Evolutionary conservation across 2,113 vertebrate genomes (phyloP).

Genomic region (Scopus umbretta): DNA sequence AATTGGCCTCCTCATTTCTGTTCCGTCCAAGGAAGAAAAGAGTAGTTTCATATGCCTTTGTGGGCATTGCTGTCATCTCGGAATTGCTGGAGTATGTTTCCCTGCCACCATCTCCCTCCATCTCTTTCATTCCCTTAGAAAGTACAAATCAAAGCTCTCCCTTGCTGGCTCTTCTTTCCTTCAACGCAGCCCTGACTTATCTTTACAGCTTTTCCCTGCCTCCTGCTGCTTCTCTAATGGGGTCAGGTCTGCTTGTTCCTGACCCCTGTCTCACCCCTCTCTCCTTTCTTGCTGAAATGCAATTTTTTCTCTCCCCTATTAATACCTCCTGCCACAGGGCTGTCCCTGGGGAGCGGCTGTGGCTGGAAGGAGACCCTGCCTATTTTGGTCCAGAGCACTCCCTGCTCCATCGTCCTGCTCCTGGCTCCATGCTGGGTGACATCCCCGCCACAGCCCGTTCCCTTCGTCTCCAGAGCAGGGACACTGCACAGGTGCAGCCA

Average conservation of each 20-base stretch:
- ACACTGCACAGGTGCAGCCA: neutral
- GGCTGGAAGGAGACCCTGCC: neutral
- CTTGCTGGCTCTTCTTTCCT: neutral
- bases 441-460: neutral
- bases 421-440: neutral
- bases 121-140: neutral
- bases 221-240: constrained; percentile 16
- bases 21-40: neutral
- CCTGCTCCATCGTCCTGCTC: neutral
- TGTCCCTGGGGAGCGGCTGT: neutral
- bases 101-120: neutral
- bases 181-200: neutral
- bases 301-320: neutral
- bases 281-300: neutral
- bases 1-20: neutral
- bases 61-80: neutral
- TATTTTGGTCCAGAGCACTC: neutral
- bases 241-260: constrained; percentile 4
- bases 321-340: neutral
- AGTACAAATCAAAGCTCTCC: constrained; percentile 2
- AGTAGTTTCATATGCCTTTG: neutral
- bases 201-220: neutral
- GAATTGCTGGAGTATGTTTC: neutral
- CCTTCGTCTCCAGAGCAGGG: neutral
- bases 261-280: constrained; percentile 20